Conservation (phyloP, 2,888 invertebrate genomes). For the Rosalia funebris region DNA sequence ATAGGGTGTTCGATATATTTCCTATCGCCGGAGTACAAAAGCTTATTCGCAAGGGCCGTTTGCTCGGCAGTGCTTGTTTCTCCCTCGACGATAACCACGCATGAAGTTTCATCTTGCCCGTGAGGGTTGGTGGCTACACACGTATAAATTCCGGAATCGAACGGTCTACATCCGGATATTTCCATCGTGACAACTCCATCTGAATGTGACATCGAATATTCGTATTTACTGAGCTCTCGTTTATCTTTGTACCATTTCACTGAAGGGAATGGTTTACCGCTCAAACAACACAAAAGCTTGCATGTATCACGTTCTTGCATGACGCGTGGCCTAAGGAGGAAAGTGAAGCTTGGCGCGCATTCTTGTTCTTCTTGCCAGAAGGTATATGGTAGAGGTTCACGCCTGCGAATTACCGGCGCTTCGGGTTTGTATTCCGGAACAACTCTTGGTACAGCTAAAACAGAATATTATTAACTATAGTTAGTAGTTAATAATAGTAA, state of each 20-base stretch:
- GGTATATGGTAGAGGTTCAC: constrained; percentile 85
- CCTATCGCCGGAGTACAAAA: constrained; percentile 89
- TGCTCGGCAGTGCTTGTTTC: constrained; percentile 80
- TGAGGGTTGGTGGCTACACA: constrained; percentile 94
- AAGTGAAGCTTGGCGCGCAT: constrained; percentile 95
- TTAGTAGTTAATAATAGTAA: neutral
- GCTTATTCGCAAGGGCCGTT: constrained; percentile 84
- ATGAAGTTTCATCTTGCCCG: constrained; percentile 94
- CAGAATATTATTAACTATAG: constrained; percentile 9
- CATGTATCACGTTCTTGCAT: constrained; percentile 96
- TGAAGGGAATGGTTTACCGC: constrained; percentile 93
- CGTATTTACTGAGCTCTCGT: constrained; percentile 88
- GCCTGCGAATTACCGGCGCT: constrained; percentile 76
- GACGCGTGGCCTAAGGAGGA: constrained; percentile 97
- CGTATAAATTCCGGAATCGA: constrained; percentile 95
- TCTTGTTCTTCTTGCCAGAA: constrained; percentile 94
- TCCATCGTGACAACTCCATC: constrained; percentile 98
- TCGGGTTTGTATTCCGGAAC: constrained; percentile 75
- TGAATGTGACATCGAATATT: constrained; percentile 89
- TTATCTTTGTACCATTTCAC: constrained; percentile 95
- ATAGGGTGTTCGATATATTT: constrained; percentile 87
- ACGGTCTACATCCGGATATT: constrained; percentile 92
- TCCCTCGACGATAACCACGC: constrained; percentile 97
- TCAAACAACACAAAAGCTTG: constrained; percentile 96
- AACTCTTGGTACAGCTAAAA: constrained; percentile 78